Conservation (phyloP, 2,113 vertebrate genomes). For the Rana temporaria region DNA sequence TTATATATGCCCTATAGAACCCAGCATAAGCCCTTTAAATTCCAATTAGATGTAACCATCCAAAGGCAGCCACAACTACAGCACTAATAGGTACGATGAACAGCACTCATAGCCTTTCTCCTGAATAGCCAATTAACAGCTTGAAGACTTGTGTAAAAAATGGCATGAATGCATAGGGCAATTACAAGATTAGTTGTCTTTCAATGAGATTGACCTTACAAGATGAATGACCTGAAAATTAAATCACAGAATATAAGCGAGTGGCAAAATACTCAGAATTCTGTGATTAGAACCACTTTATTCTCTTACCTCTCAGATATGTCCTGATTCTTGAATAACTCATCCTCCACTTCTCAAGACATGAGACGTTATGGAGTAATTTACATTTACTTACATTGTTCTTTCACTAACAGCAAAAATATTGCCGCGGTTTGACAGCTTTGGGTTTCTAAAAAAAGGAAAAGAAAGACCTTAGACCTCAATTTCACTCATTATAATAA, state of each 20-base stretch:
- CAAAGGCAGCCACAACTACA: too few relatives aligned
- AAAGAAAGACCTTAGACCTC: slow-evolving; percentile 67
- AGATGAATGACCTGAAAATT: slow-evolving; percentile 11
- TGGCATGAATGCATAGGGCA: slow-evolving; percentile 9
- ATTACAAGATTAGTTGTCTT: slow-evolving; percentile 28
- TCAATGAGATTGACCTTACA: slow-evolving; percentile 31
- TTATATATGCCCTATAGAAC: too few relatives aligned
- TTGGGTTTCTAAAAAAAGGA: slow-evolving; percentile 61
- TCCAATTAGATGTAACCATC: too few relatives aligned
- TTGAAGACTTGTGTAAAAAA: slow-evolving; percentile 20
- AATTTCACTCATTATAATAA: slow-evolving; percentile 75
- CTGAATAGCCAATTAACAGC: not conserved
- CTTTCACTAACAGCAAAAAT: slow-evolving; percentile 63
- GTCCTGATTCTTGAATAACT: slow-evolving; percentile 13
- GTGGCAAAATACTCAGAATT: not conserved
- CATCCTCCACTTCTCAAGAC: slow-evolving; percentile 36
- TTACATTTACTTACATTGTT: slow-evolving; percentile 63
- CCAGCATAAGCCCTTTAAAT: too few relatives aligned
- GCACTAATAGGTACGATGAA: too few relatives aligned
- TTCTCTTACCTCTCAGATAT: slow-evolving; percentile 13
- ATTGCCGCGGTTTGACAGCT: slow-evolving; percentile 58
- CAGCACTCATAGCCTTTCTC: not conserved
- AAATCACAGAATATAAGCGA: slow-evolving; percentile 2
- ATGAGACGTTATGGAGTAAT: slow-evolving; percentile 57
- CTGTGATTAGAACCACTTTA: not conserved